A percentile compares a stretch with the other conserved stretches of the same genome.
Evolutionary conservation across 1,140 invertebrate genomes (phyloP).

Genomic region (Drosophila funebris): DNA sequence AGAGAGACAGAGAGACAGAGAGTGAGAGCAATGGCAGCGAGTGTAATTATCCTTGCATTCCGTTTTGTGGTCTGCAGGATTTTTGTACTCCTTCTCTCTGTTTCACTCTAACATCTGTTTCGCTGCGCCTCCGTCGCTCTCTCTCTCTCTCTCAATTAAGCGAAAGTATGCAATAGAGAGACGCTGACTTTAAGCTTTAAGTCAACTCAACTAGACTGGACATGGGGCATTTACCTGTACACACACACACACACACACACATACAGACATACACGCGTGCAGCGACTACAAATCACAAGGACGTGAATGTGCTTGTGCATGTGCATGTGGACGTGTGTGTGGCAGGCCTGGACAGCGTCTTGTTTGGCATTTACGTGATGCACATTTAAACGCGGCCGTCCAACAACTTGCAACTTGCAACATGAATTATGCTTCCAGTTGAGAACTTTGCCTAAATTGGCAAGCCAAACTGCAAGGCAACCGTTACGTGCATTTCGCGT

Average conservation of each 20-base stretch:
- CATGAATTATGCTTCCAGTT: slow-evolving; percentile 72
- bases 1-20: too few species aligned
- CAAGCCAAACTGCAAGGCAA: slow-evolving; percentile 62
- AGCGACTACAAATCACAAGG: slow-evolving; percentile 57
- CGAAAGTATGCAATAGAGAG: slow-evolving; percentile 44
- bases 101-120: slow-evolving; percentile 10
- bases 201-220: slow-evolving; percentile 28
- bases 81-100: slow-evolving; percentile 1
- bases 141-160: slow-evolving; percentile 38
- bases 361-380: slow-evolving; percentile 76
- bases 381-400: slow-evolving; percentile 70
- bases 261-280: slow-evolving; percentile 21
- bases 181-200: slow-evolving; percentile 35
- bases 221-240: slow-evolving; percentile 44
- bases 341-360: slow-evolving; percentile 51
- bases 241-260: slow-evolving; percentile 18
- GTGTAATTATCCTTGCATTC: slow-evolving; percentile 70
- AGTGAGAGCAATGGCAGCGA: slow-evolving; percentile 36
- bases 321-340: slow-evolving; percentile 7
- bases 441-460: slow-evolving; percentile 69
- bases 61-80: slow-evolving; percentile 47
- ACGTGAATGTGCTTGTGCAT: slow-evolving; percentile 2
- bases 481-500: slow-evolving; percentile 58
- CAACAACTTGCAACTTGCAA: slow-evolving; percentile 49
- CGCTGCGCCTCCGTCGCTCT: neutral